A percentile compares a stretch with the other conserved stretches of the same genome.
Conservation (phyloP, 2,888 invertebrate species). For the Stenurella melanura region DNA sequence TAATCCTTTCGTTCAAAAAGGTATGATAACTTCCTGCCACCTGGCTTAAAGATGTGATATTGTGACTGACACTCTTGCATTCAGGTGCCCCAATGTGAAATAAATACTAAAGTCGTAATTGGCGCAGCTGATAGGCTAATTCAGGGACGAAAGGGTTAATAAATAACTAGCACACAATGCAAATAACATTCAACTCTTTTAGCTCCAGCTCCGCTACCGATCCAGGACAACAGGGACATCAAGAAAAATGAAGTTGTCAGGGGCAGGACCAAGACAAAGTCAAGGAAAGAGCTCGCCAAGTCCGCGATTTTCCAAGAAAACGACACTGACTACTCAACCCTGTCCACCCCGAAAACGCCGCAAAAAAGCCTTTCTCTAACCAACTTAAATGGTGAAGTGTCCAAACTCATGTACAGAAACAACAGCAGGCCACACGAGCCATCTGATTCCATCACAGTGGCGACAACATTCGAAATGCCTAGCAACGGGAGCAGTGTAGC, state of each 20-base stretch:
- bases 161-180: too few species aligned
- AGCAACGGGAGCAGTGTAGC: not conserved
- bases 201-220: slow-evolving; percentile 28
- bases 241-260: slow-evolving; percentile 33
- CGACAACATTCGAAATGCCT: not conserved
- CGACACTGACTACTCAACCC: not conserved
- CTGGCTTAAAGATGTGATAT: too few species aligned
- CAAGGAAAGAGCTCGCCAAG: slow-evolving; percentile 29
- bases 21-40: too few species aligned
- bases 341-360: slow-evolving; percentile 15
- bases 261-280: not conserved
- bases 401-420: not conserved
- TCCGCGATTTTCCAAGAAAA: slow-evolving; percentile 18
- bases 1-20: too few species aligned
- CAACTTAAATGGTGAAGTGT: slow-evolving; percentile 12
- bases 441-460: not conserved
- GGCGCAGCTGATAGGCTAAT: too few species aligned
- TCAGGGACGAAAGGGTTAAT: too few species aligned
- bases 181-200: not conserved
- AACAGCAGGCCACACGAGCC: slow-evolving; percentile 21
- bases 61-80: too few species aligned
- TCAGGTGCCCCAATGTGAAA: too few species aligned
- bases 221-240: slow-evolving; percentile 15
- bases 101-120: too few species aligned
- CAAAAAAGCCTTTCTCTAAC: slow-evolving; percentile 24